Evolutionary conservation across 2,888 invertebrate genomes (phyloP).

Genomic region (Tholera decimalis): DNA sequence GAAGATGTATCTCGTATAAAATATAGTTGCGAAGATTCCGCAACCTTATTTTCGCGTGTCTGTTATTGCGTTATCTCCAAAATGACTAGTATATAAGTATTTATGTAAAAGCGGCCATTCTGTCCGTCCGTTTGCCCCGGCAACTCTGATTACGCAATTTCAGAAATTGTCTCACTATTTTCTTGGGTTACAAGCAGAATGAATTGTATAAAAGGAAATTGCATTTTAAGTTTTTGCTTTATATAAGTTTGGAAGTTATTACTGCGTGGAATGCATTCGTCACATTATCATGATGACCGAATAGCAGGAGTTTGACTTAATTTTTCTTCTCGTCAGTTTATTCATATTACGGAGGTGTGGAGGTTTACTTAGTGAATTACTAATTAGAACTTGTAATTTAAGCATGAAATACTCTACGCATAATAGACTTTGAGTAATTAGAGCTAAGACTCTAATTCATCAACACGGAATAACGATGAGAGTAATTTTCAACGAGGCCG

Average conservation of each 20-base stretch:
- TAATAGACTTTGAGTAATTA: neutral
- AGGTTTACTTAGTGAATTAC: neutral
- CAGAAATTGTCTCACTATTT: conserved; percentile 65
- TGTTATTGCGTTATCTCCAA: conserved; percentile 62
- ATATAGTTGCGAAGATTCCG: conserved; percentile 36
- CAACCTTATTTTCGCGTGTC: conserved; percentile 54
- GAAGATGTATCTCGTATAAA: conserved; percentile 34
- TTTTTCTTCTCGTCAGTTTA: neutral
- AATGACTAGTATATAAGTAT: conserved; percentile 64
- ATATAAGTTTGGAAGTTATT: conserved; percentile 48
- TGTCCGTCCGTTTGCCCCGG: conserved; percentile 55
- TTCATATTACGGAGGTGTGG: neutral
- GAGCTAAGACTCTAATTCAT: neutral
- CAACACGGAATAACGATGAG: neutral
- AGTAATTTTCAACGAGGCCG: neutral
- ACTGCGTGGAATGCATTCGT: conserved; percentile 36
- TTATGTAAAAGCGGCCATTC: conserved; percentile 62
- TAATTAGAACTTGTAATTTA: conserved; percentile 1
- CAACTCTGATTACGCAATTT: conserved; percentile 64
- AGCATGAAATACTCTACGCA: neutral
- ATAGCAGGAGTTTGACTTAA: conserved; percentile 25
- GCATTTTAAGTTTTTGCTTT: conserved; percentile 61
- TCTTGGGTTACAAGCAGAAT: conserved; percentile 59
- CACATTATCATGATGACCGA: conserved; percentile 43
- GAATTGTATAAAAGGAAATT: conserved; percentile 63